These are phyloP conservation scores for Melanotaenia pygmaea DNA, from an alignment of 2,797 vertebrate genomes.

Conservation along the genomic window DNA sequence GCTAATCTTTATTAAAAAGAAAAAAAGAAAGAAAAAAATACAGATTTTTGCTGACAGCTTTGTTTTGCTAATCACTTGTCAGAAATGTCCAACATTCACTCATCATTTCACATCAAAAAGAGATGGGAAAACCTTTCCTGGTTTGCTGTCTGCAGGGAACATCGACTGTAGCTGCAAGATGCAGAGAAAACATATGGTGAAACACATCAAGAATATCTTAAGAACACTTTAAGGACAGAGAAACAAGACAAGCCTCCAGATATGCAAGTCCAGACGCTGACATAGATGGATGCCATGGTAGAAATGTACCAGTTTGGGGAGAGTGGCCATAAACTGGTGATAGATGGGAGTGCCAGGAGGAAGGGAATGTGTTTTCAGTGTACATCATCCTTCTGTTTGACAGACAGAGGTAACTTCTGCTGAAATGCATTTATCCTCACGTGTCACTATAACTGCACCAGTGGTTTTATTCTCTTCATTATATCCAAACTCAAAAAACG, in stretches of 20 bases:
- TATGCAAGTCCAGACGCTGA: constrained; percentile 64
- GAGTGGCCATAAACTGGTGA: constrained; percentile 78
- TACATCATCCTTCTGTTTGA: constrained; percentile 77
- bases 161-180: constrained; percentile 15
- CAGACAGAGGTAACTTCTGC: constrained; percentile 64
- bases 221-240: constrained; percentile 59
- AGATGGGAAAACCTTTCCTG: constrained; percentile 20
- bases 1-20: constrained; percentile 19
- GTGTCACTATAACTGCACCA: constrained; percentile 4
- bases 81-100: constrained; percentile 7
- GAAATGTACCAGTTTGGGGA: constrained; percentile 58
- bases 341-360: constrained; percentile 73
- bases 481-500: constrained; percentile 29
- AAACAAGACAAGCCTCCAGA: constrained; percentile 57
- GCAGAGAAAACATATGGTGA: constrained; percentile 42
- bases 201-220: constrained; percentile 53
- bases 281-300: constrained; percentile 74
- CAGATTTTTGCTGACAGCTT: constrained; percentile 24
- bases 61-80: constrained; percentile 33
- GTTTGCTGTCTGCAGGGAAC: constrained; percentile 2
- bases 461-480: constrained; percentile 56
- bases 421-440: constrained; percentile 62
- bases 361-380: constrained; percentile 77
- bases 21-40: constrained; percentile 41
- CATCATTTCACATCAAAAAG: constrained; percentile 7